Base-by-base conservation (phyloP, 2,888 invertebrate species). In the Gnatocerus cornutus region DNA sequence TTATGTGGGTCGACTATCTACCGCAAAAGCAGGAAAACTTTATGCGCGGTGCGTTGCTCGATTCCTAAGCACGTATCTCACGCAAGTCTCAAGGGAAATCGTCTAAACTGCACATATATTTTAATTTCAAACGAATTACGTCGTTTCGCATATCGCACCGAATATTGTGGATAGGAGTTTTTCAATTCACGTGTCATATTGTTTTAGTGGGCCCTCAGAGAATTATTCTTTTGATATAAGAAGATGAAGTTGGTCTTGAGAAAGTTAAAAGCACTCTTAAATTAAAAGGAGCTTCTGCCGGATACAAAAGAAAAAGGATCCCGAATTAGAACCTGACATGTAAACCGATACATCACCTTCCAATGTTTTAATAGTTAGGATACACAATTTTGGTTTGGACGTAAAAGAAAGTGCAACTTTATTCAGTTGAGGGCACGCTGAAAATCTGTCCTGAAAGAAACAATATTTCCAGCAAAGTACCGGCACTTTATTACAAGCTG, bases 61-160 rank as follows among this genome's bases (percentile, higher is more conserved):
- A 55, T 59, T 66, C 55, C 69, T 33, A 45, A 63, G 68, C 72
- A 73, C 76, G 74, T 76, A 76, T 75, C 74, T 75, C 76, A 75
- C 73, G 69, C 71, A 71, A 45, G 37, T 37, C 74, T 48, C 64
- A 1, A 61, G 75, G 76, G 76, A 76, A 74, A 76, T 74, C 74
- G 73, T 39, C 73, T 71, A 74, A 76, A 74, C 75, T 72, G 72
- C 75, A 74, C 75, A 73, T 76, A 76, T 72, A 76, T 74, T 76
- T 76, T 74, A 75, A 76, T 76, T 74, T 72, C 68, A 73, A 71
- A 71, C 69, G 72, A 74, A 75, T 76, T 75, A 73, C 73, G 66
- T 65, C 69, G 66, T 65, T 71, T 69, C 72, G 46, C 71, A 69
- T 69, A 62, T 69, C 62, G 53, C 29, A 45, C 16, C 8, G 50